Conservation (phyloP, 2,797 vertebrate genomes). For the Zalophus californianus region DNA sequence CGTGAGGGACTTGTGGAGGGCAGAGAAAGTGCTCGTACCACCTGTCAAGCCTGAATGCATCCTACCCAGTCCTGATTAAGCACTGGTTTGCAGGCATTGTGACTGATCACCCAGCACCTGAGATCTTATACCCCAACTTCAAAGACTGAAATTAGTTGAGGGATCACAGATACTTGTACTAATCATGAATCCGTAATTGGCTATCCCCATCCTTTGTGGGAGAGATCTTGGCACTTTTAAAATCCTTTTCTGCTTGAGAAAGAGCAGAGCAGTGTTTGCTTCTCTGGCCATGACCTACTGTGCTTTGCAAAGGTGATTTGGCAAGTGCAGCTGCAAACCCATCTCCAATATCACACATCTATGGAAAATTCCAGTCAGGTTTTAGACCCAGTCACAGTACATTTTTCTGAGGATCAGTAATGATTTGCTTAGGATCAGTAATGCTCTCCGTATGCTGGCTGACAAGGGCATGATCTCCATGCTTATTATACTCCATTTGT, state of each 20-base stretch:
- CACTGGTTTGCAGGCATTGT: neutral
- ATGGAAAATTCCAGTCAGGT: constrained; percentile 70
- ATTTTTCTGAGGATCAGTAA: constrained; percentile 77
- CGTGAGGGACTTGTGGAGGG: neutral
- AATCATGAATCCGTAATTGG: constrained; percentile 25
- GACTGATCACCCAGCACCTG: constrained; percentile 3
- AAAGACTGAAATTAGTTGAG: neutral
- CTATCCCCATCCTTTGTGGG: neutral
- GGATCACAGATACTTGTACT: neutral
- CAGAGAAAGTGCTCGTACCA: neutral
- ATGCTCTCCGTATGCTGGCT: constrained; percentile 56
- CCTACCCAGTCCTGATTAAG: neutral
- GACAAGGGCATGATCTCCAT: constrained; percentile 66
- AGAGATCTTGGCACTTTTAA: constrained; percentile 18
- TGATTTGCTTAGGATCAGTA: constrained; percentile 75
- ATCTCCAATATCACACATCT: constrained; percentile 49
- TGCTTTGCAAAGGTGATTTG: constrained; percentile 66
- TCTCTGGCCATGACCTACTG: neutral
- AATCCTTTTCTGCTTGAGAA: constrained; percentile 36
- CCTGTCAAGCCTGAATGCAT: neutral
- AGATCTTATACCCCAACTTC: neutral
- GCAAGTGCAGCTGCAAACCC: constrained; percentile 49
- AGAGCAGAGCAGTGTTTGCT: neutral
- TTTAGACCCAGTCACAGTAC: constrained; percentile 32
- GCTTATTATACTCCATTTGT: constrained; percentile 70